Evolutionary conservation across 2,888 invertebrate genomes (phyloP), one percentile per base, ranked within the genome.

Genomic region (Epsilonema sp.): DNA sequence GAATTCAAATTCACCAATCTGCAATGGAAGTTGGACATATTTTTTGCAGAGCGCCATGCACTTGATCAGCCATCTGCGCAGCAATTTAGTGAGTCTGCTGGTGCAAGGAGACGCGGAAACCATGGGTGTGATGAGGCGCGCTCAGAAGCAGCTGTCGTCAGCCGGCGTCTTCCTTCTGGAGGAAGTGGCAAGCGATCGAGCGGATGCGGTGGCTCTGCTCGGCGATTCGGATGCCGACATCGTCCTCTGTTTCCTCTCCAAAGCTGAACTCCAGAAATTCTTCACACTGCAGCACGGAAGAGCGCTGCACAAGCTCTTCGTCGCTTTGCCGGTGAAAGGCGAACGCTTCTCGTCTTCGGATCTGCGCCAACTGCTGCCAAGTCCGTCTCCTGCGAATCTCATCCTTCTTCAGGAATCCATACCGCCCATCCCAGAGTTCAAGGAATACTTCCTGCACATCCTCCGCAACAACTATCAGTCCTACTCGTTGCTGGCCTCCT

Each of bases 401-500:
- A 24, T 43, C 2, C 2, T 47, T 16, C 40, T 42, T 31, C 46
- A 47, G 26, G 31, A 38, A 11, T 2, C 5, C 2, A 11, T 37
- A 2, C 22, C 26, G 2, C 25, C 31, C 8, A n/a, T 42, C 11
- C 24, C 31, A 2, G 20, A 37, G 20, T 49, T 49, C 31, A 26
- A 37, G 24, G 55, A 57, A 25, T 62, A 62, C 46, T 62, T 62
- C 51, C 47, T 60, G 26, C 51, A 59, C 24, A 56, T 63, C 8
- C 51, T 62, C 26, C 54, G 53, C 31, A 59, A 58, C 50, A 62
- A 62, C 52, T 59, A 57, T 53, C 52, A 56, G 36, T 57, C 59
- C 37, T 62, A 60, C 49, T 52, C 59, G 21, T 53, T 62, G 42
- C 48, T 60, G 16, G 53, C 58, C n/a, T 50, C 58, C 4, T 62